Evolutionary conservation across 2,888 invertebrate genomes (phyloP), one percentile per base, ranked within the genome.

Genomic region (Pegoplata infirma): DNA sequence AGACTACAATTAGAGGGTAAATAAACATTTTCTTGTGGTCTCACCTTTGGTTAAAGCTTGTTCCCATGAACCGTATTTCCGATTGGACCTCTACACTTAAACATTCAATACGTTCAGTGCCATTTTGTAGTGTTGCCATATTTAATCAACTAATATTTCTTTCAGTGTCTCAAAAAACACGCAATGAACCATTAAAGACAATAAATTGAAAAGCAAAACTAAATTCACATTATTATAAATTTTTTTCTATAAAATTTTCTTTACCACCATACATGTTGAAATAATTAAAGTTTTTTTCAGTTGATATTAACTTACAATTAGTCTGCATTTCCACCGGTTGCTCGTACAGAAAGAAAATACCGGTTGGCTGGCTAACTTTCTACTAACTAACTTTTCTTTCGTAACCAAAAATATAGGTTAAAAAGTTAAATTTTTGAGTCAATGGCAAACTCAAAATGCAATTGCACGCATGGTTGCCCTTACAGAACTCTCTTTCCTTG

Each of bases 261-360:
- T 10, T 46, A 16, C 8, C 14, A 49, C 16, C 17, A 32, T 47
- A 46, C 53, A 73, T 28, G 32, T 46, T 49, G 55, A 56, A 23
- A 25, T 21, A 74, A 61, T 32, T 12, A 59, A 68, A 56, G 23
- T 77, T 67, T 21, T 32, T 64, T 5, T 25, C 25, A 49, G 47
- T 64, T 68, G 32, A 61, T 68, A 23, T 47, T 67, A n/a, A 36
- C 56, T 61, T 40, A 61, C 68, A 28, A n/a, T n/a, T n/a, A n/a
- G n/a, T n/a, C n/a, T 59, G 23, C 8, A 59, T 55, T 66, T 59
- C 75, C 66, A 79, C 79, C 71, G 71, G 79, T 79, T 79, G 79
- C 79, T 63, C 46, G 17, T 17, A 21, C 16, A 44, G 40, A 14
- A 47, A n/a, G n/a, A n/a, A 66, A 63, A 67, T 61, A 61, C 79